Evolutionary conservation across 2,888 invertebrate genomes (phyloP), one percentile per base, ranked within the genome.

Genomic region (Dolichopus griseipennis): DNA sequence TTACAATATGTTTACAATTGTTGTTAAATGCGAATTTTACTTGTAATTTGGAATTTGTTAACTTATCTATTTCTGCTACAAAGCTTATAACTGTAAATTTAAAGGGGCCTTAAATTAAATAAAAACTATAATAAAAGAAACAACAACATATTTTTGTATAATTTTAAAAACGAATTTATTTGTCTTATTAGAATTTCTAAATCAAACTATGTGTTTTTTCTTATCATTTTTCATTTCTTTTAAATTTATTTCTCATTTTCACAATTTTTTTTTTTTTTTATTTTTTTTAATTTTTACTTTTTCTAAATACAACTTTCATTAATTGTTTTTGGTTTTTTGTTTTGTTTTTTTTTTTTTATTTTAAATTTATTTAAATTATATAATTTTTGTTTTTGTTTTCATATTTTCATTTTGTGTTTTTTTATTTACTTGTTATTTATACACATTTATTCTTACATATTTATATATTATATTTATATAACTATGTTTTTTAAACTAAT

Each of bases 391-490:
- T 64, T 52, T 52, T 52, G 9, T 52, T 52, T 52, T 52, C 18
- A 4, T 18, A 2, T 52, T 12, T 52, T n/a, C 9, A 52, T 52
- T 15, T 12, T 52, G 2, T 12, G 18, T 52, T 3, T 12, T 52
- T 52, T 41, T 41, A 41, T 41, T 74, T 75, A 73, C 70, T 72
- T 72, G 70, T 74, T 73, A 27, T 71, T 73, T 72, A 68, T 41
- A 69, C 69, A 67, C 69, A 70, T 72, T 70, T 68, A 70, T 69
- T 68, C 71, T 34, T 41, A 65, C 12, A 43, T 52, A 52, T n/a
- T 12, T 52, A 18, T 52, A 52, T 52, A n/a, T 52, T 18, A 37
- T 52, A 18, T 52, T 18, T 52, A 18, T 52, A 52, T 52, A 52
- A 12, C 52, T 52, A 52, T 4, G 6, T 15, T 41, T 52, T 52